Evolutionary conservation across 2,113 vertebrate species (phyloP).

Genomic region (Tachuris rubrigastra): DNA sequence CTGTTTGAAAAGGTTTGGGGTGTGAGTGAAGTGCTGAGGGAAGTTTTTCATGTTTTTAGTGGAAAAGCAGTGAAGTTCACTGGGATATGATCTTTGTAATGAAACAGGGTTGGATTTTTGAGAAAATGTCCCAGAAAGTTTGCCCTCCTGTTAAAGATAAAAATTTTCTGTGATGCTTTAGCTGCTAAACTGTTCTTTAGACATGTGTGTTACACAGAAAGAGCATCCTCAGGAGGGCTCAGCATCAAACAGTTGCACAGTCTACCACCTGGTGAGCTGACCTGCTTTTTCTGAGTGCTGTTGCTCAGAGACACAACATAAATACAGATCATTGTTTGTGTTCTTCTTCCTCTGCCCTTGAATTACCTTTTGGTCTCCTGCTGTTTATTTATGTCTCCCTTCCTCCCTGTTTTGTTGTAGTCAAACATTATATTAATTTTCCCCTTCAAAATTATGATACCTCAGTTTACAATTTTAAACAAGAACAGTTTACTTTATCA

Average conservation of each 20-base stretch:
- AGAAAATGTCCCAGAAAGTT: background rate
- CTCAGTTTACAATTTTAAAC: background rate
- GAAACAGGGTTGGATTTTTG: background rate
- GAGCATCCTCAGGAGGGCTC: background rate
- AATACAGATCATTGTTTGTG: background rate
- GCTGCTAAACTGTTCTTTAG: background rate
- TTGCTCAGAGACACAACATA: background rate
- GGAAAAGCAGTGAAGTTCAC: background rate
- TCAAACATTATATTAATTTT: background rate
- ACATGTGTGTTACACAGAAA: background rate
- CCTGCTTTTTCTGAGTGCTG: constrained; percentile 23
- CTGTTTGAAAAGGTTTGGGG: background rate
- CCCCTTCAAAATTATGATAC: background rate
- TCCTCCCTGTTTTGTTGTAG: background rate
- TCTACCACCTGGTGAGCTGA: constrained; percentile 23
- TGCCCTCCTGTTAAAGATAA: background rate
- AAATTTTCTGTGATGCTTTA: background rate
- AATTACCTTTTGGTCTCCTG: background rate
- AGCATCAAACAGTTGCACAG: background rate
- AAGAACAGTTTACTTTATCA: background rate
- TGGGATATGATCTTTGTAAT: background rate
- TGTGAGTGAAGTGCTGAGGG: background rate
- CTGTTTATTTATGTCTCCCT: background rate
- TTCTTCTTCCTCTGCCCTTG: background rate
- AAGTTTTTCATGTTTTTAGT: background rate